Evolutionary conservation across 2,888 invertebrate genomes (phyloP), one percentile per base, ranked within the genome.

Genomic region (Mythimna loreyi): DNA sequence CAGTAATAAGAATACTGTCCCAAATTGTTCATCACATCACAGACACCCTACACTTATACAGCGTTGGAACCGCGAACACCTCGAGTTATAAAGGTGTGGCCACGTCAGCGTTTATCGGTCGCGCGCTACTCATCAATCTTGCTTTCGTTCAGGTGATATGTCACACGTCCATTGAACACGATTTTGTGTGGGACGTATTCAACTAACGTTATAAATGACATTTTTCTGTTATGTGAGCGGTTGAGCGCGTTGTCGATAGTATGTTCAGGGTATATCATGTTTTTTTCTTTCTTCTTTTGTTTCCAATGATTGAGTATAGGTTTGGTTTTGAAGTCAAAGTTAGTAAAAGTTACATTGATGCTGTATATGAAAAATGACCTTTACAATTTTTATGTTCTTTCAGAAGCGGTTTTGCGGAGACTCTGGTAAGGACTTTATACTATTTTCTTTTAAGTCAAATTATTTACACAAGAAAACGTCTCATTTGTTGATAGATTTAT

Each of bases 1-100:
- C n/a, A n/a, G n/a, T n/a, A n/a, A n/a, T n/a, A n/a, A n/a, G n/a
- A 28, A 58, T 3, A 47, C 19, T 72, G 43, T 79, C 75, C 55
- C 11, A 57, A 67, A 49, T 56, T 52, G 52, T 30, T 19, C 36
- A 13, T 19, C 0, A 0, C 36, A 67, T 43, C 3, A 16, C 6
- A 40, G 5, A 25, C 69, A 19, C 49, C 73, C 78, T 77, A 70
- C 67, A 9, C 21, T 69, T 67, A 62, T 72, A 77, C 69, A 77
- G 50, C 74, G 64, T 68, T 75, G 53, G 83, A 75, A 77, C 64
- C 67, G 57, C 68, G 64, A 72, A 67, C 64, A 80, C 79, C 74
- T 75, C 83, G 64, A 74, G 78, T 82, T 80, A 85, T 82, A 85
- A 84, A 84, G 83, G 83, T 77, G 72, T 65, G 70, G 67, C 72